Evolutionary conservation across 2,113 vertebrate genomes (phyloP).

Genomic region (Pogonocichla stellata): DNA sequence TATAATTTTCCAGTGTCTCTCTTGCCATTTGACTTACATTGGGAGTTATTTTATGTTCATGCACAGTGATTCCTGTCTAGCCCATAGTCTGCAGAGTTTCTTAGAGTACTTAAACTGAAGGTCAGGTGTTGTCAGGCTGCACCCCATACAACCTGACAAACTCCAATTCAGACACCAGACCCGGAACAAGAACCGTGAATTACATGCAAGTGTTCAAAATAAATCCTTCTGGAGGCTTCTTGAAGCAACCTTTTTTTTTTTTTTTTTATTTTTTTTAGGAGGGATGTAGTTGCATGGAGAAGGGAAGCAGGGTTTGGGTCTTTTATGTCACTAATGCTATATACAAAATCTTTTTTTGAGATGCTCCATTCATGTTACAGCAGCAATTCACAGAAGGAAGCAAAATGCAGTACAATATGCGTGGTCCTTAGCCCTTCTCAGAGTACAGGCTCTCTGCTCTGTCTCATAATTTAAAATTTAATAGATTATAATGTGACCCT

Average conservation of each 20-base stretch:
- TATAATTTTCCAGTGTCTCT: background rate
- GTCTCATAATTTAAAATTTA: background rate
- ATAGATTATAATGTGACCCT: background rate
- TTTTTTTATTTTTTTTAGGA: too few species aligned
- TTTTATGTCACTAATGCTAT: background rate
- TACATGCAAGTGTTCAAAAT: background rate
- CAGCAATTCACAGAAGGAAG: background rate
- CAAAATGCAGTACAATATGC: background rate
- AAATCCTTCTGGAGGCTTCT: background rate
- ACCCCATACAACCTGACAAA: background rate
- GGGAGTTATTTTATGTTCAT: background rate
- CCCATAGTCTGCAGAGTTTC: background rate
- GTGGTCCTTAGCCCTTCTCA: background rate
- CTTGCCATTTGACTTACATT: background rate
- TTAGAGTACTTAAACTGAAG: background rate
- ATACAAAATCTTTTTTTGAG: background rate
- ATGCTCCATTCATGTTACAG: background rate
- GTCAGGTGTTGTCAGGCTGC: background rate
- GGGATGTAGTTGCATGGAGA: background rate
- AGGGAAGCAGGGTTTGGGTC: background rate
- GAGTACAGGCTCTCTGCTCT: background rate
- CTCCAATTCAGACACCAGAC: background rate
- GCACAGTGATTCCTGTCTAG: background rate
- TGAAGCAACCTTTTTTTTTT: background rate
- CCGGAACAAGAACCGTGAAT: accelerated